Conservation (phyloP, 1,140 invertebrate species). For the Cecropterus lyciades region DNA sequence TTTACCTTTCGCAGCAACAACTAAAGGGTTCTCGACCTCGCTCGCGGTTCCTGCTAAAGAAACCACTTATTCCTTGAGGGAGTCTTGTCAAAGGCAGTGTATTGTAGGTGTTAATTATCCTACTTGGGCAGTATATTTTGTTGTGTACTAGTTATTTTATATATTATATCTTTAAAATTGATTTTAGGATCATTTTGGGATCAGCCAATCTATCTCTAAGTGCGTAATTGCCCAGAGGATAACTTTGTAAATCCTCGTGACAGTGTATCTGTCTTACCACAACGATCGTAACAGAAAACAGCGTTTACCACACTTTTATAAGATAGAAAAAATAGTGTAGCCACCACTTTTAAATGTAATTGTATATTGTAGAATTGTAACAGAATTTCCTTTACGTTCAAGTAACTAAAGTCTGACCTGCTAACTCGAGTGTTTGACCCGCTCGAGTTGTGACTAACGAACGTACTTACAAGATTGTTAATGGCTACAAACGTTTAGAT, state of each 20-base stretch:
- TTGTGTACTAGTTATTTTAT: too few species aligned
- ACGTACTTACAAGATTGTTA: slow-evolving; percentile 11
- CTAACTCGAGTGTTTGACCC: not conserved
- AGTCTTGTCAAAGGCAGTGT: slow-evolving; percentile 17
- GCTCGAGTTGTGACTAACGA: slow-evolving; percentile 6
- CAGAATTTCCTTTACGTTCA: not conserved
- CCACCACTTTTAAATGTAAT: too few species aligned
- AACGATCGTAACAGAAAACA: too few species aligned
- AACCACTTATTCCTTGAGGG: slow-evolving; percentile 17
- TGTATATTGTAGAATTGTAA: not conserved
- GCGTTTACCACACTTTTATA: too few species aligned
- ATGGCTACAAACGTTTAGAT: not conserved
- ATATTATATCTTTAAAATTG: too few species aligned
- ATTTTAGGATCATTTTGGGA: too few species aligned
- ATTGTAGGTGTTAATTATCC: not conserved
- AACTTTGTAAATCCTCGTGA: too few species aligned
- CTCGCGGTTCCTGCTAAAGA: slow-evolving; percentile 13
- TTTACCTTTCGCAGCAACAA: slow-evolving; percentile 14
- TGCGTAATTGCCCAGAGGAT: too few species aligned
- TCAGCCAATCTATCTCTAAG: too few species aligned
- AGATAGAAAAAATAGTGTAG: too few species aligned
- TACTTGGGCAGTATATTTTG: too few species aligned
- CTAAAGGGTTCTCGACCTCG: slow-evolving; percentile 5
- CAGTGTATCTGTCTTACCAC: too few species aligned
- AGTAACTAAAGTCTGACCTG: not conserved